Conservation (phyloP, 1,140 invertebrate genomes). For the Tribolium madens region DNA sequence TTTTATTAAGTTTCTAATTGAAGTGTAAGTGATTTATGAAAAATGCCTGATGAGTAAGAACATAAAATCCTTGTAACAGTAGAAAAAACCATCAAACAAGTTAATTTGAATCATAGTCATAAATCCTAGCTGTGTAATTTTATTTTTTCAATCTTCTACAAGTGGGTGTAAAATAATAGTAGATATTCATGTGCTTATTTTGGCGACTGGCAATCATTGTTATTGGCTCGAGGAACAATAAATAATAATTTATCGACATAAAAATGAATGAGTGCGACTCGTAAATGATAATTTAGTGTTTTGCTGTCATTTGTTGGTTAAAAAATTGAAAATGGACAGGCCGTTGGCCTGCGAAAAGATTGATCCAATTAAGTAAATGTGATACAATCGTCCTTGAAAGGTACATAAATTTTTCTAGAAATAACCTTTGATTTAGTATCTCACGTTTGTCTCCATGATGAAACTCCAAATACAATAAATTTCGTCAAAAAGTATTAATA, state of each 20-base stretch:
- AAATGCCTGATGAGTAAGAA: background rate
- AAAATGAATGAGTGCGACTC: background rate
- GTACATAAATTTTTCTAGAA: constrained; percentile 26
- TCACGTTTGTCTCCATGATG: constrained; percentile 4
- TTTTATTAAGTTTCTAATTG: background rate
- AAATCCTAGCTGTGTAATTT: background rate
- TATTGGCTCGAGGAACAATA: background rate
- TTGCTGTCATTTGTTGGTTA: background rate
- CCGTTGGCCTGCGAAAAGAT: constrained; percentile 1
- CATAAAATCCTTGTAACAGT: background rate
- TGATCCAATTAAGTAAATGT: constrained; percentile 36
- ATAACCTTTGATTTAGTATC: constrained; percentile 30
- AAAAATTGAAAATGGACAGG: background rate
- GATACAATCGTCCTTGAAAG: constrained; percentile 31
- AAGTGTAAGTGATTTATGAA: constrained; percentile 5
- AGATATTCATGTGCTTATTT: background rate
- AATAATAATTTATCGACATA: background rate
- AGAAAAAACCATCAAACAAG: background rate
- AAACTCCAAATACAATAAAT: constrained; percentile 36
- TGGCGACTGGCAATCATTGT: constrained; percentile 7
- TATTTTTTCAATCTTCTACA: background rate
- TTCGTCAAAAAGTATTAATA: constrained; percentile 36
- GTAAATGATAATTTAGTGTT: constrained; percentile 10
- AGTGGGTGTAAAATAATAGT: background rate
- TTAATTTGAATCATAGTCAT: background rate